Conservation (phyloP, 2,113 vertebrate species). For the Gasterosteus nipponicus region DNA sequence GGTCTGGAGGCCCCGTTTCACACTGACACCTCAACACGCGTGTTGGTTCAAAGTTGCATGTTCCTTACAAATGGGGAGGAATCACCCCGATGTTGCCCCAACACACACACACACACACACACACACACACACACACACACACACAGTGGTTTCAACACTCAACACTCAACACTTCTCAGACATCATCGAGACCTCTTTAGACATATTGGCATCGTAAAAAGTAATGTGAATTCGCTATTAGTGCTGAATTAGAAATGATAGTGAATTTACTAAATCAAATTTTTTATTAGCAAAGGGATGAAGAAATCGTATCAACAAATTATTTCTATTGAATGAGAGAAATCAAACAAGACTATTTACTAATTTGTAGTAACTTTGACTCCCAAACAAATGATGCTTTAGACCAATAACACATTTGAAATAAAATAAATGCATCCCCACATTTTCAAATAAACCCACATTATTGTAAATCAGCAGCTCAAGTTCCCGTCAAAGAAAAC, state of each 20-base stretch:
- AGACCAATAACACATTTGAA: neutral
- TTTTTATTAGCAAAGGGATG: neutral
- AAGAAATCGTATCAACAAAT: neutral
- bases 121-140: neutral
- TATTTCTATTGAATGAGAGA: neutral
- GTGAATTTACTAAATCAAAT: too few relatives aligned
- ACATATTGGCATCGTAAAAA: neutral
- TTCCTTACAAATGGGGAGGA: neutral
- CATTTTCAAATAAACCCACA: conserved; percentile 16
- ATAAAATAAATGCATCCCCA: neutral
- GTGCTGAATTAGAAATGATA: too few relatives aligned
- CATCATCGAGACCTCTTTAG: neutral
- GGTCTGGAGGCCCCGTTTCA: conserved; percentile 25
- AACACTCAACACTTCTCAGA: neutral
- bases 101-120: neutral
- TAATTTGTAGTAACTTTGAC: neutral
- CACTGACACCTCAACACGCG: conserved; percentile 13
- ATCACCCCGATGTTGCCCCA: neutral
- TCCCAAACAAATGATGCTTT: neutral
- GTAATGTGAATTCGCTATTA: neutral
- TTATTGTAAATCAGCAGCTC: conserved; percentile 36
- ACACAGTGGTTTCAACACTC: neutral
- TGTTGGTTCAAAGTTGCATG: conserved; percentile 7
- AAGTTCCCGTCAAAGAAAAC: conserved; percentile 22
- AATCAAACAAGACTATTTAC: neutral